Evolutionary conservation across 2,113 vertebrate species (phyloP), one percentile per base, ranked within the genome.

Genomic region (Lepidothrix coronata): DNA sequence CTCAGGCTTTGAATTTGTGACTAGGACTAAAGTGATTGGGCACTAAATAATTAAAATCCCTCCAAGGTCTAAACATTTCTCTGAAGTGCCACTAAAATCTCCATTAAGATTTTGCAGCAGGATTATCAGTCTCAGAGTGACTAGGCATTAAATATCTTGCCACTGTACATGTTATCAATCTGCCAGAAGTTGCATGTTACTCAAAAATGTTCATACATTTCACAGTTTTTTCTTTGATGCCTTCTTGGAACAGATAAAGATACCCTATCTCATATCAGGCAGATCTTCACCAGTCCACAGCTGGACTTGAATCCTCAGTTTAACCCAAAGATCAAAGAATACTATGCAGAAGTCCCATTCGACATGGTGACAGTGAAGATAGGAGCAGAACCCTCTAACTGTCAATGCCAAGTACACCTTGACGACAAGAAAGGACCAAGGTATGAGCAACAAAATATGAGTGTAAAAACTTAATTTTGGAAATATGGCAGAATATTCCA

Each of bases 271-370:
- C 97, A 97, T 94, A 98, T 99, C 90, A 98, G 98, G 52, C 98
- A 98, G 97, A 98, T 99, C 94, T 98, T 99, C 97, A 99, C 98
- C 15, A 97, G 97, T 92, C 99, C 99, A 31, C 98, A 95, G 52
- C 97, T 99, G 96, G 95, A 97, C 27, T 92, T 99, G 93, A 98
- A 96, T 70, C 99, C 99, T 30, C 97, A 96, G 49, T 99, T 99
- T 97, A 98, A 98, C 73, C 98, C 98, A 12, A 75, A 96, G 92
- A 98, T 99, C 94, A 99, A 98, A 96, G 98, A 98, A 88, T 99
- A 99, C 95, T 98, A 96, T 5, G 96, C 98, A 22, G 99, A 99
- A 96, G 99, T 99, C 35, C 98, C 99, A 44, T 99, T 99, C 25
- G 98, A 99, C 94, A 97, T 98, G 43, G 97, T 99, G 77, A 99